Base-by-base conservation (phyloP, 2,888 invertebrate genomes). In the Cataglyphis albicans region DNA sequence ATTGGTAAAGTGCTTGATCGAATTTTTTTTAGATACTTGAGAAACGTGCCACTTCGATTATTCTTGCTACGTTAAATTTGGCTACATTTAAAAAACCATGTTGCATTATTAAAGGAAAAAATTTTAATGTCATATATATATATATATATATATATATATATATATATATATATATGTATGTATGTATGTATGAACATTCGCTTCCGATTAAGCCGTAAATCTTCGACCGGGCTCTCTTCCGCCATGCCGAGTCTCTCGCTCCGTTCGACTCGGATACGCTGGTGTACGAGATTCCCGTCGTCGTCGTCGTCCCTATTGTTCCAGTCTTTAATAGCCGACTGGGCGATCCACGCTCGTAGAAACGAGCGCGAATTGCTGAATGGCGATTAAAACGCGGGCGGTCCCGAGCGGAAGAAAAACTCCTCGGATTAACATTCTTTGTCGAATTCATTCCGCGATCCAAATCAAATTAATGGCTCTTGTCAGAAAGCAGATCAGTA, bases 131-230 rank as follows among this genome's bases (percentile, higher is more conserved):
- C 1, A 1, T 25, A 25, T 25, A 1, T 25, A 25, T 25, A 25
- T 25, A 25, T 25, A 25, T 25, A 25, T 25, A 25, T 25, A 25
- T 25, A 25, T 25, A 25, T 25, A 25, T 25, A 25, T 25, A 25
- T 25, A 25, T 25, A 25, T 25, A 1, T 25, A 25, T 25, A 25
- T 25, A 25, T 44, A 44, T 44, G 4, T 44, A 12, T 44, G 3
- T 10, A 41, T 3, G 3, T 48, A 52, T 52, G n/a, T 84, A 84
- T 84, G 84, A 84, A 44, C 61, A 83, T 61, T 85, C 84, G 72
- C 75, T 84, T 74, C 73, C 89, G 84, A 89, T 88, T 87, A 89
- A 84, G 82, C 83, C 81, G 86, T 89, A 89, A 89, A 89, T 89
- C 88, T 88, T 87, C 57, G 59, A 68, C 74, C 68, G 57, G 55